These are phyloP conservation scores for Nomia melanderi DNA, from an alignment of 1,140 invertebrate species.

Conservation along the genomic window DNA sequence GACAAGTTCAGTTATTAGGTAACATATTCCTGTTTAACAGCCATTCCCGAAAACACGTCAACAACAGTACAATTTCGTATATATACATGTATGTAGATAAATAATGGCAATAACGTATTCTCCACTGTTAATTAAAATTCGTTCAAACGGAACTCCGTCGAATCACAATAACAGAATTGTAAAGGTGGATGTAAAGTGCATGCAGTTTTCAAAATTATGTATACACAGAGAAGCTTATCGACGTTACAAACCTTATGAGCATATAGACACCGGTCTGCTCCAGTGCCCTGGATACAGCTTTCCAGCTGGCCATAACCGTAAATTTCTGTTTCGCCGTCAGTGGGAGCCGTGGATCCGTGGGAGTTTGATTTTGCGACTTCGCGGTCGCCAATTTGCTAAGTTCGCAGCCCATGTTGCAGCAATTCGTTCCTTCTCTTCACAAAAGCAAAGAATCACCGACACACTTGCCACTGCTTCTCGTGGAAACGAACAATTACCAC, in stretches of 20 bases:
- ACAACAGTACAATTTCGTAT: too few species aligned
- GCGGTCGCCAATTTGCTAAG: conserved; percentile 86
- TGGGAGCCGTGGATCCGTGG: conserved; percentile 89
- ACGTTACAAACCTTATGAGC: conserved; percentile 88
- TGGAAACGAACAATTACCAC: not conserved
- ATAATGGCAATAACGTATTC: too few species aligned
- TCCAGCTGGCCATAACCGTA: conserved; percentile 93
- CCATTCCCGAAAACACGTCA: too few species aligned
- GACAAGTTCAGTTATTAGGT: too few species aligned
- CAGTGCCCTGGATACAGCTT: conserved; percentile 92
- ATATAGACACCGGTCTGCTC: conserved; percentile 93
- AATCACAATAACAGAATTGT: not conserved
- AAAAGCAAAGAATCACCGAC: conserved; percentile 8
- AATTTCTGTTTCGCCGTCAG: conserved; percentile 93
- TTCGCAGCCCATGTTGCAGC: conserved; percentile 87
- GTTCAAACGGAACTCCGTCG: not conserved
- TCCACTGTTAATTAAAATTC: conserved; percentile 1
- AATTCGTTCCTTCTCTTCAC: not conserved
- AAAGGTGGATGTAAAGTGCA: not conserved
- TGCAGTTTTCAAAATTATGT: not conserved
- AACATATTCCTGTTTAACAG: too few species aligned
- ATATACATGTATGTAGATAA: too few species aligned
- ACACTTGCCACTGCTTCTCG: not conserved
- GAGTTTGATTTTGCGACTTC: conserved; percentile 80
- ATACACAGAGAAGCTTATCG: not conserved